phyloP scores from a whole-genome alignment of 1,140 invertebrate species.

The Drosophila navojoa region DNA sequence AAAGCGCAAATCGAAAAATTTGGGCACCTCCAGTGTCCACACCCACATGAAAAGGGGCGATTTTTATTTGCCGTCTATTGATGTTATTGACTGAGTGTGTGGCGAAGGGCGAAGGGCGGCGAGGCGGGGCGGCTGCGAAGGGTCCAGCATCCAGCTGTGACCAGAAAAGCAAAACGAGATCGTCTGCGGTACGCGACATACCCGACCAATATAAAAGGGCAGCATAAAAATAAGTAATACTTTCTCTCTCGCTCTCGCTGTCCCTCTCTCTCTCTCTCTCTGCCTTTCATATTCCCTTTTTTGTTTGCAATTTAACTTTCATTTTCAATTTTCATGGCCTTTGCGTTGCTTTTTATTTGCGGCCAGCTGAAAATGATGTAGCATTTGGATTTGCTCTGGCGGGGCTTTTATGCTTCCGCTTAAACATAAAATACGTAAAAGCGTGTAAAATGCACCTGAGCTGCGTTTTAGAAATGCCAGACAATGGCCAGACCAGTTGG shows the following conservation, averaged over 20 bases:
- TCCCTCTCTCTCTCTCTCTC: background rate
- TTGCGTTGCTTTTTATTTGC: slow-evolving; percentile 46
- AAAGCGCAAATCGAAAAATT: slow-evolving; percentile 58
- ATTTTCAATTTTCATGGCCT: slow-evolving; percentile 72
- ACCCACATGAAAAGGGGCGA: slow-evolving; percentile 33
- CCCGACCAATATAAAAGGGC: slow-evolving; percentile 12
- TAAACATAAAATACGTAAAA: slow-evolving; percentile 47
- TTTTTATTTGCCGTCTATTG: slow-evolving; percentile 79
- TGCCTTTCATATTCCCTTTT: slow-evolving; percentile 10
- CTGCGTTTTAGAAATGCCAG: slow-evolving; percentile 26
- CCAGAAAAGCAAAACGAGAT: slow-evolving; percentile 33
- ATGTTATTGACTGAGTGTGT: slow-evolving; percentile 66
- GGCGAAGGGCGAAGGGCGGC: background rate
- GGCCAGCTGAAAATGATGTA: slow-evolving; percentile 46
- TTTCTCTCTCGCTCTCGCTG: slow-evolving; percentile 38
- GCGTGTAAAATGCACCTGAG: slow-evolving; percentile 75
- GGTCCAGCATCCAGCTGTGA: slow-evolving; percentile 57
- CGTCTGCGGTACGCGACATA: slow-evolving; percentile 7
- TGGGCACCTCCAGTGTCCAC: slow-evolving; percentile 6
- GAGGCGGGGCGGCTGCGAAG: background rate
- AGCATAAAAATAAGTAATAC: slow-evolving; percentile 78
- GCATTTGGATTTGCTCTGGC: slow-evolving; percentile 37
- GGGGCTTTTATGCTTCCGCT: slow-evolving; percentile 12
- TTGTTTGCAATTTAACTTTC: slow-evolving; percentile 73
- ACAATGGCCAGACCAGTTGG: slow-evolving; percentile 47